Conservation (phyloP, 2,113 vertebrate species). For the Anguilla rostrata region DNA sequence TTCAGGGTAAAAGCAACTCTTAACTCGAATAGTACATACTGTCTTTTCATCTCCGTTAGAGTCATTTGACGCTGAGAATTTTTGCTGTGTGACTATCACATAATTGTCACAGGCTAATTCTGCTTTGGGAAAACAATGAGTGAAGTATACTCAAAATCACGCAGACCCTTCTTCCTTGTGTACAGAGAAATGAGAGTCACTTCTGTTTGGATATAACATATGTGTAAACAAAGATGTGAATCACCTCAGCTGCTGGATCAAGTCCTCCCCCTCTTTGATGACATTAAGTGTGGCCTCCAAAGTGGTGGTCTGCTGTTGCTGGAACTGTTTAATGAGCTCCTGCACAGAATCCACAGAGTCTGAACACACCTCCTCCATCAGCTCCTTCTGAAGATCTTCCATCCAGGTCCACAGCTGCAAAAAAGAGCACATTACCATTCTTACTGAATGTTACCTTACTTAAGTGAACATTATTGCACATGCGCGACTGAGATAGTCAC, state of each 20-base stretch:
- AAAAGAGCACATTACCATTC: background rate
- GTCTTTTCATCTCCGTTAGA: background rate
- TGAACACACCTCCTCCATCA: slow-evolving; percentile 91
- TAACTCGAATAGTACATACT: too few species aligned
- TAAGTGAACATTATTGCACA: background rate
- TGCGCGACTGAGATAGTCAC: background rate
- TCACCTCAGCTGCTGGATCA: slow-evolving; percentile 98
- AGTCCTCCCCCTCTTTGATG: slow-evolving; percentile 96
- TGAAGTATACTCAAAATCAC: too few species aligned
- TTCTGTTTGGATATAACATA: background rate
- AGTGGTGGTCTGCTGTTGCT: slow-evolving; percentile 95
- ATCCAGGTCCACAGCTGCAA: slow-evolving; percentile 97
- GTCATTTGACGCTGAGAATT: too few species aligned
- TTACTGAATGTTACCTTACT: background rate
- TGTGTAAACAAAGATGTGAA: background rate
- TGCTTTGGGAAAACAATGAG: too few species aligned
- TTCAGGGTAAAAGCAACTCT: too few species aligned
- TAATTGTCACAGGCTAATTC: too few species aligned
- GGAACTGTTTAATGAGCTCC: slow-evolving; percentile 96
- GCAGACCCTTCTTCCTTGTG: background rate
- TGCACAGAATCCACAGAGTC: slow-evolving; percentile 95
- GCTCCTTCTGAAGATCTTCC: slow-evolving; percentile 98
- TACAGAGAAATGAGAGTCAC: background rate
- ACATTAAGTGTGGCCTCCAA: slow-evolving; percentile 95
- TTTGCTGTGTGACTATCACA: too few species aligned